Conservation (phyloP, 2,797 vertebrate genomes). For the Enteromius afrohamiltoni region DNA sequence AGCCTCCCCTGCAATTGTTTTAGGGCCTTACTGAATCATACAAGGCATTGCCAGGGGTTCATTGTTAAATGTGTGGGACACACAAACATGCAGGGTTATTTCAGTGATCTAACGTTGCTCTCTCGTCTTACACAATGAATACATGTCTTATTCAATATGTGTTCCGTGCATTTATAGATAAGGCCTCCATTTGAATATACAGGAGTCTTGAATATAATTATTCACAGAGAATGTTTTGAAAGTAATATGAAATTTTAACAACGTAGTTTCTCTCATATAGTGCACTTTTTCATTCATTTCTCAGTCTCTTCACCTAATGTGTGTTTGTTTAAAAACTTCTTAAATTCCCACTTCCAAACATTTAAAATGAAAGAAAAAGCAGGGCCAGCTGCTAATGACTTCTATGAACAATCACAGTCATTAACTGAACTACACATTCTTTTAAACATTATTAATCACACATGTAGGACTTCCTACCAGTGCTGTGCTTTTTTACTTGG, state of each 20-base stretch:
- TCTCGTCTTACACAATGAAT: neutral
- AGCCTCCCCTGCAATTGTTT: constrained; percentile 5
- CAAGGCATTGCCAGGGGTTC: neutral
- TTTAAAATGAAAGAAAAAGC: neutral
- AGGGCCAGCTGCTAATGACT: constrained; percentile 15
- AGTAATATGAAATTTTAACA: neutral
- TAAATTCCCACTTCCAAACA: constrained; percentile 17
- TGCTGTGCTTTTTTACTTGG: constrained; percentile 7
- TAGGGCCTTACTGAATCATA: neutral
- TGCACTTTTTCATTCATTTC: neutral
- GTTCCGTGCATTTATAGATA: neutral
- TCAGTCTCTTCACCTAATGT: neutral
- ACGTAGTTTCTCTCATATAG: too few species aligned
- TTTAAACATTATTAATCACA: constrained; percentile 41
- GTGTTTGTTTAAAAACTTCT: constrained; percentile 4
- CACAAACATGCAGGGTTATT: too few species aligned
- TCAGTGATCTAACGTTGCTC: neutral
- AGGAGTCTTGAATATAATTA: neutral
- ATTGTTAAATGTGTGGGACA: neutral
- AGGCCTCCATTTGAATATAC: neutral
- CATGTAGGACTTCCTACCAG: neutral
- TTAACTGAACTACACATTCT: constrained; percentile 19
- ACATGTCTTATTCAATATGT: neutral
- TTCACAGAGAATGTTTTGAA: too few species aligned
- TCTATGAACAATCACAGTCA: constrained; percentile 33